phyloP scores from a whole-genome alignment of 23 tunicate species.

The Halocynthia roretzi region DNA sequence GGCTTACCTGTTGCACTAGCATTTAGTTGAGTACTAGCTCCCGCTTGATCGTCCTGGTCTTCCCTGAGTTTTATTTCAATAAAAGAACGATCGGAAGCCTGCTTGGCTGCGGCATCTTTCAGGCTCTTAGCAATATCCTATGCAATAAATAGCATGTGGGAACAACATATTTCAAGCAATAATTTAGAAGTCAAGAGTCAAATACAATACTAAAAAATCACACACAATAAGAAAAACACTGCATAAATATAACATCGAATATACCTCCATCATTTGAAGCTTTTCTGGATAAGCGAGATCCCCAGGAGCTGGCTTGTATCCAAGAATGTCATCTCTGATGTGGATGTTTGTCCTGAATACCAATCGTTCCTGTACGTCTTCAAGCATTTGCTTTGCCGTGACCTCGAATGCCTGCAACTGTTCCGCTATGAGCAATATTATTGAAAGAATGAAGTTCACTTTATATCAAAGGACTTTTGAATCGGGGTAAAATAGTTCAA shows the following conservation, averaged over 20 bases:
- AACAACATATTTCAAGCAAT: too few species aligned
- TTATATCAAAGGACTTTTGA: background rate
- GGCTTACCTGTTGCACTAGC: background rate
- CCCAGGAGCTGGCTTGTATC: constrained; percentile 91
- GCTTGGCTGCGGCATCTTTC: constrained; percentile 35
- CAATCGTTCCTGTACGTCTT: constrained; percentile 97
- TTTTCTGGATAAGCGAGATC: constrained; percentile 98
- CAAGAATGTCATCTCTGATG: constrained; percentile 84
- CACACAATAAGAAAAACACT: background rate
- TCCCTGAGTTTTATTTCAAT: constrained; percentile 67
- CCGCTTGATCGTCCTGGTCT: constrained; percentile 12
- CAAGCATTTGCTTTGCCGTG: constrained; percentile 84
- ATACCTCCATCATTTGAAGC: constrained; percentile 97
- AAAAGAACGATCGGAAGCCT: constrained; percentile 35
- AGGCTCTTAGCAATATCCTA: constrained; percentile 67
- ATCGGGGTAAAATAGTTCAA: background rate
- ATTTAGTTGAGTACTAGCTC: background rate
- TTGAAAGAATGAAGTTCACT: background rate
- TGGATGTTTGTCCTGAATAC: constrained; percentile 93
- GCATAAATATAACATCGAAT: background rate
- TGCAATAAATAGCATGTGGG: background rate
- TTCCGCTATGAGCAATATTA: constrained; percentile 23
- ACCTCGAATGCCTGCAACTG: constrained; percentile 87
- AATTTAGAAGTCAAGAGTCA: too few species aligned
- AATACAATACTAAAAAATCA: too few species aligned